Evolutionary conservation across 64 coral and sea anemone genomes (phyloP), one percentile per base, ranked within the genome.

Genomic region (Porites lutea): DNA sequence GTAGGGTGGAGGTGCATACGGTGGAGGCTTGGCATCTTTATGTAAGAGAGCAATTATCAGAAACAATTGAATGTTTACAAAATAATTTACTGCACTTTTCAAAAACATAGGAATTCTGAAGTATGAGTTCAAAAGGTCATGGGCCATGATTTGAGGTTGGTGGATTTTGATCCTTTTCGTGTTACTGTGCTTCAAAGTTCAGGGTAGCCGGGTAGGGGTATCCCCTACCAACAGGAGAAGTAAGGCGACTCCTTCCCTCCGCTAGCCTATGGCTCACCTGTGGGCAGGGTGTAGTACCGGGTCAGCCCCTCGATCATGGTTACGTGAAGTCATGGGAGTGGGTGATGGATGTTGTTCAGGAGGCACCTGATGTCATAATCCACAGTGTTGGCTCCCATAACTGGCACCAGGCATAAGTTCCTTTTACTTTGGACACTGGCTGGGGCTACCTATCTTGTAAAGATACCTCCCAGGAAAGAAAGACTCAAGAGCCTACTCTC

Each of bases 361-460:
- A 59, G 78, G 49, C 52, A 81, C 50, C 52, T 57, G 52, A 37
- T 37, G 27, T 37, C 27, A 37, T 37, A 37, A 37, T 37, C 27
- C 27, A 37, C 0, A 37, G 27, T 52, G 50, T 81, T 15, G 50
- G 78, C 50, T 59, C 58, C 48, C 3, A 18, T 52, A 81, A 52
- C 78, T 60, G 78, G 27, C 58, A 59, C 78, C 58, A 57, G 47
- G 78, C 78, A 81, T 52, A 60, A 22, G 78, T 58, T 81, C 78
- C 78, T 81, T 57, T 8, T 59, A 81, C 50, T 50, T 57, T 57
- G 78, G 78, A 81, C 78, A 81, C 50, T 81, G 78, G 78, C 78
- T 57, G 58, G 78, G 78, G 58, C 58, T 59, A 81, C 78, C 78
- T 59, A 59, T 81, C 4, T 81, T 81, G 78, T 81, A 81, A 81